Evolutionary conservation across 2,888 invertebrate species (phyloP), one percentile per base, ranked within the genome.

Genomic region (Lomographa bimaculata): DNA sequence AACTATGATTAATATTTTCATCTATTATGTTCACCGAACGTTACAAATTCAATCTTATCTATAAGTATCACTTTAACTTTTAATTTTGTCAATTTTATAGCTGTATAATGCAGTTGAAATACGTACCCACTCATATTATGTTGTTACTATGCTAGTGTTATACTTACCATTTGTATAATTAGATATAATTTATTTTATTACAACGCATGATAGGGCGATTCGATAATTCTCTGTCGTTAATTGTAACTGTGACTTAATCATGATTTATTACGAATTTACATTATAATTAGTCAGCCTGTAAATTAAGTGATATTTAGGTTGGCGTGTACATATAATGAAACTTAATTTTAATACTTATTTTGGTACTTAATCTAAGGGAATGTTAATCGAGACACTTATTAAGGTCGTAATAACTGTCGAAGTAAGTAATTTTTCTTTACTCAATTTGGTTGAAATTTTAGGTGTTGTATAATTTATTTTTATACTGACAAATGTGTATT

Each of bases 41-140:
- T 68, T 65, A 65, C 66, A 60, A 74, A 72, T 64, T 66, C 71
- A 64, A 59, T 70, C 63, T 72, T 69, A 64, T 63, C 48, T 66
- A 54, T 79, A 77, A 72, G 71, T 66, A 66, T 74, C 66, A 72
- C 69, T 60, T 62, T 71, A 8, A 27, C 5, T 12, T 79, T 79
- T 77, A 17, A 70, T 83, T 85, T 78, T 30, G 66, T 75, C 77
- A 80, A 79, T 79, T 85, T 79, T 64, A 60, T 74, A 71, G 60
- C 60, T 61, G 57, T 60, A 72, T 61, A 58, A 75, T 14, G 14
- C 14, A 14, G 14, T n/a, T n/a, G n/a, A n/a, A n/a, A n/a, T n/a
- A n/a, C n/a, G n/a, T n/a, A n/a, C n/a, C n/a, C n/a, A n/a, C 20
- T 41, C 23, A 30, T 47, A 38, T 52, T 46, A 30, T 47, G 52